Percentiles rank a stretch among this genome's conserved stretches.
Evolutionary conservation across 1,140 invertebrate species (phyloP).

Genomic region (Drosophila biarmipes): DNA sequence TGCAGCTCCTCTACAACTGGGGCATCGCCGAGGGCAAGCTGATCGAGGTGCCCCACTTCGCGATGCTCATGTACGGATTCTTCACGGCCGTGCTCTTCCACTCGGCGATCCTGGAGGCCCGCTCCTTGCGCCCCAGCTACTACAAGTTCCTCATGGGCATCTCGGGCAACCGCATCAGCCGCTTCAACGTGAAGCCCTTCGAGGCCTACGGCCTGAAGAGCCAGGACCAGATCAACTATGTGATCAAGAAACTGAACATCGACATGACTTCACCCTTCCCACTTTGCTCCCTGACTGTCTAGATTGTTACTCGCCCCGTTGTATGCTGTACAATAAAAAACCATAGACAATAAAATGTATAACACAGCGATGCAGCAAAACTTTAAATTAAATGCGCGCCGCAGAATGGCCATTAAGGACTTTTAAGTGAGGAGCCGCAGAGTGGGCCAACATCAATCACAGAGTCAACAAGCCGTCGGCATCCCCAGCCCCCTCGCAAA

Average conservation of each 20-base stretch:
- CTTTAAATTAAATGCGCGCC: constrained; percentile 67
- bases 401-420: constrained; percentile 66
- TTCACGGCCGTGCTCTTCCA: constrained; percentile 92
- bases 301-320: not conserved
- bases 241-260: constrained; percentile 73
- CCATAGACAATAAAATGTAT: constrained; percentile 36
- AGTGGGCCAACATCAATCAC: constrained; percentile 52
- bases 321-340: constrained; percentile 7
- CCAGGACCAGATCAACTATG: constrained; percentile 82
- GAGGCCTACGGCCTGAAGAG: constrained; percentile 86
- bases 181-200: constrained; percentile 84
- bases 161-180: constrained; percentile 84
- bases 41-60: constrained; percentile 87
- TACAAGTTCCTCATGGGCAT: constrained; percentile 91
- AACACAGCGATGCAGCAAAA: constrained; percentile 52
- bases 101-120: constrained; percentile 91
- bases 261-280: constrained; percentile 51
- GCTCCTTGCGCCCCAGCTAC: constrained; percentile 92
- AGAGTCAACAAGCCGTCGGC: constrained; percentile 52
- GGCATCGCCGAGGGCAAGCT: constrained; percentile 86
- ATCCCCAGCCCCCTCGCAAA: constrained; percentile 9
- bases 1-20: constrained; percentile 87
- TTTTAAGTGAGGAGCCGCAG: constrained; percentile 50
- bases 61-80: constrained; percentile 89
- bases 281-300: constrained; percentile 29